A percentile compares a stretch with the other conserved stretches of the same genome.
phyloP scores from a whole-genome alignment of 2,797 vertebrate genomes.

The Gouania willdenowi region DNA sequence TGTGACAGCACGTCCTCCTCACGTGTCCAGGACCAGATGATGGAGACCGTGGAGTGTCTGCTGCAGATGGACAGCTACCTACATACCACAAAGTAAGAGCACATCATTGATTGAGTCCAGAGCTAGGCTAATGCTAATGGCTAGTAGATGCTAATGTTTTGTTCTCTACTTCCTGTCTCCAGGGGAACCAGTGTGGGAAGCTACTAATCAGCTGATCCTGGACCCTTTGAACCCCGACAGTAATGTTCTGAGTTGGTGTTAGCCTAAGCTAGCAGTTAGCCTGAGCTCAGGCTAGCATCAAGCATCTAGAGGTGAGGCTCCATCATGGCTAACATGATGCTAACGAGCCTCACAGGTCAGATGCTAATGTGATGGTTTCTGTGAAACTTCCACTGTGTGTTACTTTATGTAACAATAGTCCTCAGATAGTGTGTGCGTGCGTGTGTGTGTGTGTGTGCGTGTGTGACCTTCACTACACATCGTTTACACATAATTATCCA shows the following conservation, averaged over 20 bases:
- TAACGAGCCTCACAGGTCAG: too few species aligned
- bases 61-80: conserved; percentile 78
- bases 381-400: conserved; percentile 89
- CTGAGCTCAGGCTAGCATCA: conserved; percentile 53
- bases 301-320: conserved; percentile 55
- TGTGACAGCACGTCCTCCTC: background rate
- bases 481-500: too few species aligned
- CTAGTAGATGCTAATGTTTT: too few species aligned
- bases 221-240: conserved; percentile 67
- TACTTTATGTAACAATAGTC: conserved; percentile 72
- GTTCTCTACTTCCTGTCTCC: conserved; percentile 3
- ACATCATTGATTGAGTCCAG: too few species aligned
- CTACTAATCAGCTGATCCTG: conserved; percentile 23
- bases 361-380: conserved; percentile 82
- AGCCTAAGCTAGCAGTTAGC: conserved; percentile 35
- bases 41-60: conserved; percentile 79
- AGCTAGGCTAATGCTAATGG: too few species aligned
- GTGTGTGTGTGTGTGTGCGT: too few species aligned
- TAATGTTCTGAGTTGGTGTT: conserved; percentile 76
- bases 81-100: conserved; percentile 21
- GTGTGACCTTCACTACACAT: too few species aligned
- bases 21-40: conserved; percentile 73
- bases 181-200: conserved; percentile 28
- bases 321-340: too few species aligned
- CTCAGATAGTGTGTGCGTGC: conserved; percentile 17